Conservation (phyloP, 2,797 vertebrate genomes). For the Schizothorax lantsangensis region DNA sequence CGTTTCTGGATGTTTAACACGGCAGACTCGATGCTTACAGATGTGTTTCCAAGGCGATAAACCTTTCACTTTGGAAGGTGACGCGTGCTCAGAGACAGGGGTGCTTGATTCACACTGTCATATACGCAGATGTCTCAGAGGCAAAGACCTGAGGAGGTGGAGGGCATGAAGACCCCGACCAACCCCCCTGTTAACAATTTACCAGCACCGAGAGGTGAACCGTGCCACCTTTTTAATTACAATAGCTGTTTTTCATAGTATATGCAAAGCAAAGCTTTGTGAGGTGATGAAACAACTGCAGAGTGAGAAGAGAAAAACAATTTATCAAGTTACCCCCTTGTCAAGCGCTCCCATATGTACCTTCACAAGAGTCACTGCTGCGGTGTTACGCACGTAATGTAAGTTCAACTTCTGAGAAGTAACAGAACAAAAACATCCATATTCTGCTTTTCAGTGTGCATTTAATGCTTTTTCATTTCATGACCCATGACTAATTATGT, state of each 20-base stretch:
- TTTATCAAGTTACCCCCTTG: conserved; percentile 56
- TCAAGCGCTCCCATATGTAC: conserved; percentile 54
- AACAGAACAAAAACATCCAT: conserved; percentile 9
- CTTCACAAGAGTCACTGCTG: conserved; percentile 22
- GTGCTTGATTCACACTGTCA: conserved; percentile 56
- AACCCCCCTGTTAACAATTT: conserved; percentile 62
- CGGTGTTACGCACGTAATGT: conserved; percentile 28
- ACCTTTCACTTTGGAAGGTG: conserved; percentile 76
- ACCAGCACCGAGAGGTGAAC: conserved; percentile 62
- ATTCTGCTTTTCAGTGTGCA: background rate
- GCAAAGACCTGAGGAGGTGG: conserved; percentile 65
- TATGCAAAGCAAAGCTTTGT: conserved; percentile 58
- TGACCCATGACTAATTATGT: background rate
- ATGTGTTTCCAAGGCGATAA: conserved; percentile 81
- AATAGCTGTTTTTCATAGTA: conserved; percentile 62
- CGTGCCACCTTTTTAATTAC: conserved; percentile 62
- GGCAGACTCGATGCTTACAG: conserved; percentile 69
- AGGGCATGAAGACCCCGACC: conserved; percentile 62
- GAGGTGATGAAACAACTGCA: conserved; percentile 60
- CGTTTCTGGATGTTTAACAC: conserved; percentile 65
- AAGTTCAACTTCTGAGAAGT: conserved; percentile 39
- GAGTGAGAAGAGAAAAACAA: conserved; percentile 59
- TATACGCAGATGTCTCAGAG: conserved; percentile 50
- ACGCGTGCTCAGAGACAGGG: conserved; percentile 65
- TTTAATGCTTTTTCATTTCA: background rate